Evolutionary conservation across 2,888 invertebrate genomes (phyloP).

Genomic region (Pammene fasciana): DNA sequence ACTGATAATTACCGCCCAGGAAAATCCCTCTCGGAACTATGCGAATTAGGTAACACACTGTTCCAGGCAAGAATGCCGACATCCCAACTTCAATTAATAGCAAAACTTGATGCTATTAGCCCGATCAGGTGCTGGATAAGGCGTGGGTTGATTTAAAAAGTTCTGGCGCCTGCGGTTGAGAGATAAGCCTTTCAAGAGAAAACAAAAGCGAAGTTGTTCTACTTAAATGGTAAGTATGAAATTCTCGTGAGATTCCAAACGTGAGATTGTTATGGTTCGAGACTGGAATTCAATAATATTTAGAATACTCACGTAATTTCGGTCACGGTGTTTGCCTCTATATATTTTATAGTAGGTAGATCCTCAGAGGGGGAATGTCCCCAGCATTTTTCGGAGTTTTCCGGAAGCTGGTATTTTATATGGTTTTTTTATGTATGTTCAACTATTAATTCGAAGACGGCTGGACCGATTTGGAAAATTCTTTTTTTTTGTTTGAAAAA

Average conservation of each 20-base stretch:
- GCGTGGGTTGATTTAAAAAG: constrained; percentile 36
- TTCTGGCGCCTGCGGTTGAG: constrained; percentile 12
- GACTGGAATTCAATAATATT: too few relatives aligned
- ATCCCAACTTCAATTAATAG: constrained; percentile 51
- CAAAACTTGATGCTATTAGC: constrained; percentile 49
- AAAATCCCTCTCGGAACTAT: constrained; percentile 44
- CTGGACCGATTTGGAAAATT: too few relatives aligned
- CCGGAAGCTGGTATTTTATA: too few relatives aligned
- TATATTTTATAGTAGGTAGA: too few relatives aligned
- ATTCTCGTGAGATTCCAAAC: background rate
- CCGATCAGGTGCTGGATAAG: constrained; percentile 33
- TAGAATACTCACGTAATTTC: too few relatives aligned
- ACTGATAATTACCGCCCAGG: constrained; percentile 18
- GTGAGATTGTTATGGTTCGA: too few relatives aligned
- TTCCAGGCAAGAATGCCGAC: constrained; percentile 48
- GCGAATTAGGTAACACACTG: constrained; percentile 50
- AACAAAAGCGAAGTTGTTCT: background rate
- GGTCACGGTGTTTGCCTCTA: too few relatives aligned
- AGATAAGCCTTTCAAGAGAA: background rate
- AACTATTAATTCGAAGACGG: too few relatives aligned
- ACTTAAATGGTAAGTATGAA: background rate
- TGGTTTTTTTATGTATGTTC: too few relatives aligned
- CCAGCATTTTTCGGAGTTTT: too few relatives aligned
- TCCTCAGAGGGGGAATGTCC: too few relatives aligned
- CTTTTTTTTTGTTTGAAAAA: too few relatives aligned